Conservation (phyloP, 2,113 vertebrate genomes). For the Microcebus tavaratra region DNA sequence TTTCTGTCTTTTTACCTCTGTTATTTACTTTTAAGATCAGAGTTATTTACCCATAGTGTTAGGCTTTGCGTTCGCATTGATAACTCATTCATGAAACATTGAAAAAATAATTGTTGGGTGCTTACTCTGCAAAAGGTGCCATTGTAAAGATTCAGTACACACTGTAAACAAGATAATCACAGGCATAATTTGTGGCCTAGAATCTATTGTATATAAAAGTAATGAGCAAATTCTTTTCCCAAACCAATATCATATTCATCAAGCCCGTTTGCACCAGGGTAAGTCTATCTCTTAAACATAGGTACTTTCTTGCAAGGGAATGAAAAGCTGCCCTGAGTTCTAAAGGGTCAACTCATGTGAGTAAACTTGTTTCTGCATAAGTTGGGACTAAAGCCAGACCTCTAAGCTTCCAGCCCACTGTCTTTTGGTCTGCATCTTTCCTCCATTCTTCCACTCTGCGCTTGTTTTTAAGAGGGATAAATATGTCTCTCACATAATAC, state of each 20-base stretch:
- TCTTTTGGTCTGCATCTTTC: not conserved
- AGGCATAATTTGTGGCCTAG: not conserved
- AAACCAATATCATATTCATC: not conserved
- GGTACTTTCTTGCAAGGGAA: not conserved
- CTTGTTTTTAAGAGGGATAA: not conserved
- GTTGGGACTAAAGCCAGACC: not conserved
- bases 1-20: not conserved
- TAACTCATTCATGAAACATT: not conserved
- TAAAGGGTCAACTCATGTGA: not conserved
- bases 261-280: not conserved
- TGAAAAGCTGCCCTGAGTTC: not conserved
- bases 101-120: not conserved
- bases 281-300: not conserved
- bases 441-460: not conserved
- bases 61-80: not conserved
- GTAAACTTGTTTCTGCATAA: not conserved
- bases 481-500: not conserved
- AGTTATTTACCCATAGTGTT: not conserved
- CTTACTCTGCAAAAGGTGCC: not conserved
- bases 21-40: not conserved
- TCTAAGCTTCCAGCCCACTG: not conserved
- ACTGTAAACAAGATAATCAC: not conserved
- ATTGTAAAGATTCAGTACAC: not conserved
- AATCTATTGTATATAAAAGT: slow-evolving; percentile 19
- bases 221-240: not conserved